Percentiles rank a stretch among this genome's conserved stretches.
phyloP scores from a whole-genome alignment of 2,113 vertebrate genomes.

The Callithrix jacchus region DNA sequence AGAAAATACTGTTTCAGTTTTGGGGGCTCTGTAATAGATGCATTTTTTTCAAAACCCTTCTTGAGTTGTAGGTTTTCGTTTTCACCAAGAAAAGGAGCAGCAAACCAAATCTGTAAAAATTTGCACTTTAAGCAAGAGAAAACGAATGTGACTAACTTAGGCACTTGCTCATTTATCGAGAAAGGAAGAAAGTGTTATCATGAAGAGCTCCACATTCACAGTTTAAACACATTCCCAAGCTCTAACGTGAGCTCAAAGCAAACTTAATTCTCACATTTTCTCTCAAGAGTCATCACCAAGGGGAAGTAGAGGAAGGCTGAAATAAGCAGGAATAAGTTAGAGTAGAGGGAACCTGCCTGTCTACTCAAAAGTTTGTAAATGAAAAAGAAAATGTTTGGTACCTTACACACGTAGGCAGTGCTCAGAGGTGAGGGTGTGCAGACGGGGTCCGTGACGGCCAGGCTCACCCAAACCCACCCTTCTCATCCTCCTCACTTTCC shows the following conservation, averaged over 20 bases:
- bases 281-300: neutral
- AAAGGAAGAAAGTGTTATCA: rapidly evolving
- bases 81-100: neutral
- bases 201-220: rapidly evolving
- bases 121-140: neutral
- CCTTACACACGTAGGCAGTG: rapidly evolving
- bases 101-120: neutral
- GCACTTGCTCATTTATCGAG: neutral
- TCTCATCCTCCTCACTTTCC: neutral
- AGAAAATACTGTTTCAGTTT: neutral
- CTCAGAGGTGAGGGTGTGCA: neutral
- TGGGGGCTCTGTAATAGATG: neutral
- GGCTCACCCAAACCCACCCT: no score
- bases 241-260: neutral
- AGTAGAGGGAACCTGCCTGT: neutral
- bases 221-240: neutral
- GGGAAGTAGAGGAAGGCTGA: neutral
- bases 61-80: neutral
- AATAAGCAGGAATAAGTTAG: neutral
- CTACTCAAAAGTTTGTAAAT: neutral
- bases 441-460: neutral
- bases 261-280: neutral
- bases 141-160: rapidly evolving
- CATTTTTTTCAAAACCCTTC: neutral
- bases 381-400: neutral